These are phyloP conservation scores for Eulemur mongoz DNA, from an alignment of 2,797 vertebrate genomes.

Conservation along the genomic window DNA sequence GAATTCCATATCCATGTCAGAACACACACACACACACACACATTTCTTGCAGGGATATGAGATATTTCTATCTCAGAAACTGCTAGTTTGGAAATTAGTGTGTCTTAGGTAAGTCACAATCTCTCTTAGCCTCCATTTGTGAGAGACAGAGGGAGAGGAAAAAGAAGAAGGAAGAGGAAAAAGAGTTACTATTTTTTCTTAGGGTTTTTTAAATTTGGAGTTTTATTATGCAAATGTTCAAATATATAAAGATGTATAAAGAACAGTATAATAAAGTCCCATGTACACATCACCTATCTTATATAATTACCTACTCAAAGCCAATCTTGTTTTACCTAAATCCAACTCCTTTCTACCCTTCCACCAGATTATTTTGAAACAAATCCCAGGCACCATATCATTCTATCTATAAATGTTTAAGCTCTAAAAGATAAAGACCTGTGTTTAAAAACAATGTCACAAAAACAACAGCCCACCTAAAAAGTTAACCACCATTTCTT, in stretches of 20 bases:
- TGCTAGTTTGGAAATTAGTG: background rate
- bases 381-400: background rate
- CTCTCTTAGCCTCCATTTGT: background rate
- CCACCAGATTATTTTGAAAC: background rate
- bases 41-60: background rate
- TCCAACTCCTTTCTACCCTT: background rate
- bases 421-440: background rate
- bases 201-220: background rate
- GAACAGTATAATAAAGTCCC: background rate
- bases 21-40: background rate
- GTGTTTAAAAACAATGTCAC: background rate
- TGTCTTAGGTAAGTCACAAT: background rate
- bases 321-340: background rate
- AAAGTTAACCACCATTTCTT: background rate
- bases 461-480: background rate
- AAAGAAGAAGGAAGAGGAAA: background rate
- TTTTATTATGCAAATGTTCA: background rate
- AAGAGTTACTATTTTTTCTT: background rate
- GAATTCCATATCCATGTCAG: background rate
- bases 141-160: background rate
- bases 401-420: background rate
- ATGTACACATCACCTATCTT: background rate
- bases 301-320: background rate
- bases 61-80: background rate
- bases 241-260: background rate